phyloP scores from a whole-genome alignment of 2,113 vertebrate species.

The Romanogobio albipinnatus region DNA sequence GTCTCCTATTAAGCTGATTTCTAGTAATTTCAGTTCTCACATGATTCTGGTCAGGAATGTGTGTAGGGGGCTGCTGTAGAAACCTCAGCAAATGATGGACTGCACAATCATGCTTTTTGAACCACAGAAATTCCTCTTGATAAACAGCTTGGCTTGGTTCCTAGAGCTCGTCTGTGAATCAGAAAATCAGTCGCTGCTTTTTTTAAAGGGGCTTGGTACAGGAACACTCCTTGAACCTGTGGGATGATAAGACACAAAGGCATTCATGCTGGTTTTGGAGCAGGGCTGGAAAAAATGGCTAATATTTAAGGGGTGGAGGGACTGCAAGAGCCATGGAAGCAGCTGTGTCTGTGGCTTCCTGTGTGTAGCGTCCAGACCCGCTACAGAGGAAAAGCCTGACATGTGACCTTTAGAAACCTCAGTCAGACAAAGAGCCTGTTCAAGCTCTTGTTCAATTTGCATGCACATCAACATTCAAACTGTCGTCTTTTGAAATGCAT shows the following conservation, averaged over 20 bases:
- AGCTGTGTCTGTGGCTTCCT: constrained; percentile 60
- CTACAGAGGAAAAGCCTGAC: constrained; percentile 59
- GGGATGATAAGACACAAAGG: constrained; percentile 44
- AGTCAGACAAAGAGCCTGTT: constrained; percentile 72
- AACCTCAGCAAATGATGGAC: constrained; percentile 56
- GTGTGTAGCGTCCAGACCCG: constrained; percentile 56
- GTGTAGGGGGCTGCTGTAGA: constrained; percentile 55
- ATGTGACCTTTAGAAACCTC: constrained; percentile 64
- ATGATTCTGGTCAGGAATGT: constrained; percentile 68
- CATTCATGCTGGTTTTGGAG: constrained; percentile 27
- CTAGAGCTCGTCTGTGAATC: background rate
- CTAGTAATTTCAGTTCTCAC: constrained; percentile 48
- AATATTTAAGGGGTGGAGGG: constrained; percentile 33
- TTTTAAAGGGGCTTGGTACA: background rate
- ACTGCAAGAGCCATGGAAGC: constrained; percentile 46
- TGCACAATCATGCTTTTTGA: constrained; percentile 12
- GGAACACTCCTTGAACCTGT: constrained; percentile 33
- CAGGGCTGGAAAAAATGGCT: constrained; percentile 17
- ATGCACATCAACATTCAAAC: constrained; percentile 63
- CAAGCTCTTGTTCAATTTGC: constrained; percentile 70
- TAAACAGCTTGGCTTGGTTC: constrained; percentile 7
- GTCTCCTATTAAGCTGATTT: constrained; percentile 6
- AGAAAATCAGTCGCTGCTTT: constrained; percentile 3
- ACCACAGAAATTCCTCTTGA: constrained; percentile 11
- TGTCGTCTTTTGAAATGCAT: constrained; percentile 50